A percentile compares a stretch with the other conserved stretches of the same genome.
These are phyloP conservation scores for Rhodeus uyekii DNA, from an alignment of 2,797 vertebrate genomes.

Conservation along the genomic window DNA sequence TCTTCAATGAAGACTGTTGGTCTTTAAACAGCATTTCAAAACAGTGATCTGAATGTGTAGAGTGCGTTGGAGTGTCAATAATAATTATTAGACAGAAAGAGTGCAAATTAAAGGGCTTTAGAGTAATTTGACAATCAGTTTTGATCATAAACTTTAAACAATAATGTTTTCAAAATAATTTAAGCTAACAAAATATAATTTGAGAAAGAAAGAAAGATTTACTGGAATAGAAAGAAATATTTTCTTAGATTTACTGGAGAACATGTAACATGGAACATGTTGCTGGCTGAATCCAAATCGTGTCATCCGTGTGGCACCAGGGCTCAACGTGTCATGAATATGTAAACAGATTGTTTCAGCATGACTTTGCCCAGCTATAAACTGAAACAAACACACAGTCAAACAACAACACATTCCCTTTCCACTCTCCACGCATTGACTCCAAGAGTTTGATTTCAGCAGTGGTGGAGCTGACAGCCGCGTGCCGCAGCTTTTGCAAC, in stretches of 20 bases:
- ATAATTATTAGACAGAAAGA: background rate
- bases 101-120: background rate
- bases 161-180: no score
- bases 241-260: no score
- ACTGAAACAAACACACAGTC: background rate
- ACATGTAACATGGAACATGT: background rate
- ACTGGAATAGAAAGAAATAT: background rate
- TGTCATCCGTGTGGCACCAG: background rate
- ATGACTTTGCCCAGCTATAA: background rate
- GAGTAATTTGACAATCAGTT: no score
- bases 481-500: background rate
- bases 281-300: background rate
- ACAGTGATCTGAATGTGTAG: background rate
- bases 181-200: no score
- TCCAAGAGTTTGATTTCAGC: slow-evolving; percentile 8
- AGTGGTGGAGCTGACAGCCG: background rate
- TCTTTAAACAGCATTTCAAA: background rate
- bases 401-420: slow-evolving; percentile 23
- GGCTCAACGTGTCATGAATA: background rate
- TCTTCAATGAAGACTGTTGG: background rate
- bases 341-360: slow-evolving; percentile 2
- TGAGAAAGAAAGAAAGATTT: background rate
- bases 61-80: background rate
- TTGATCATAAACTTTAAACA: no score
- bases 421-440: background rate